Percentiles rank a stretch among this genome's conserved stretches.
Conservation (phyloP, 2,113 vertebrate genomes). For the Phodopus roborovskii region DNA sequence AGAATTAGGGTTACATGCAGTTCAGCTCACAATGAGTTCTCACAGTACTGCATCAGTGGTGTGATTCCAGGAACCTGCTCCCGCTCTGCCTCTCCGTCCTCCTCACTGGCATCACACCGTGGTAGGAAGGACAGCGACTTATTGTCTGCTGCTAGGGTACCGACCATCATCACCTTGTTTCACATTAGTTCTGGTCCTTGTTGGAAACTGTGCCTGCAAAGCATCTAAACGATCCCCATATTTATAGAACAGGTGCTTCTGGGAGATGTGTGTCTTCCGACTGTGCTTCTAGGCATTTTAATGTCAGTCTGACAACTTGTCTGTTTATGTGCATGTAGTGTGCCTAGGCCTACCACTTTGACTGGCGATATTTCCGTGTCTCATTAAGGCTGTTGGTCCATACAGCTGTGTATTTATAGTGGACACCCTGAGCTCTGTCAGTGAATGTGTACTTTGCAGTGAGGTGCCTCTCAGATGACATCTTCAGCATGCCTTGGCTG, state of each 20-base stretch:
- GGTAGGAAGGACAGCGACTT: background rate
- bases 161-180: background rate
- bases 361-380: accelerated
- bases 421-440: background rate
- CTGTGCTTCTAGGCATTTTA: conserved; percentile 37
- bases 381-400: background rate
- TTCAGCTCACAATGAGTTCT: background rate
- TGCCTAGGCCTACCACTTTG: no score
- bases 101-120: background rate
- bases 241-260: background rate
- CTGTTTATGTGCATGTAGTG: background rate
- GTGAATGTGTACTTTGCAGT: background rate
- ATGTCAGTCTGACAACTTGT: background rate
- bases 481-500: background rate
- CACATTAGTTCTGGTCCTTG: conserved; percentile 29
- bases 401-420: background rate
- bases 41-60: background rate
- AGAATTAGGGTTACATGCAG: background rate
- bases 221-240: background rate
- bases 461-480: background rate
- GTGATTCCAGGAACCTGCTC: background rate
- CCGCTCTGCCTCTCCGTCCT: background rate
- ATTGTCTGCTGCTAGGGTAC: background rate
- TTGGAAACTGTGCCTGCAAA: conserved; percentile 37
- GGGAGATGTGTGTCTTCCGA: background rate